phyloP scores from a whole-genome alignment of 2,113 vertebrate genomes.

The Lonchura striata region DNA sequence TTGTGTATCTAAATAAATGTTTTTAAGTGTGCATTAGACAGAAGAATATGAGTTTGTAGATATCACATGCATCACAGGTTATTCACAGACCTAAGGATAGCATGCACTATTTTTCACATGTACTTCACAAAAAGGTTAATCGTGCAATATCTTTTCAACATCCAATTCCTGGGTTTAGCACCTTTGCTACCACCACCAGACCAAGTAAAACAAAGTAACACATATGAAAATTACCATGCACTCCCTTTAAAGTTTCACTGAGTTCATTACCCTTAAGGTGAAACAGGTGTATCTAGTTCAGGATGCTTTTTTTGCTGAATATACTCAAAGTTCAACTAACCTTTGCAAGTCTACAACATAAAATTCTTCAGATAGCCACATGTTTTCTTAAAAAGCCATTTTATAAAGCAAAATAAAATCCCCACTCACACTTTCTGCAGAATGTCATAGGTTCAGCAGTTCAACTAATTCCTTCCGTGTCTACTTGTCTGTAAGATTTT shows the following conservation, averaged over 20 bases:
- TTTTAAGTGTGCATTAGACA: neutral
- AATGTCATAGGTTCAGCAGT: neutral
- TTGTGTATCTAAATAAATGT: rapidly evolving
- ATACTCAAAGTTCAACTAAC: neutral
- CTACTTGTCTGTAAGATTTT: neutral
- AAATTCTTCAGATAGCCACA: neutral
- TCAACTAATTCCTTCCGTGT: neutral
- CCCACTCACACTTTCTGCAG: neutral
- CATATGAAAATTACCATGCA: rapidly evolving
- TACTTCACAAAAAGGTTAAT: neutral
- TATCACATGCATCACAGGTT: neutral
- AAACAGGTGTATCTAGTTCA: neutral
- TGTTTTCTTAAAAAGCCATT: neutral
- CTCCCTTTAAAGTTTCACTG: neutral
- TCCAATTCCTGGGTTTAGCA: neutral
- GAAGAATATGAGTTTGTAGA: neutral
- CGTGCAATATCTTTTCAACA: neutral
- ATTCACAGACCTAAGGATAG: neutral
- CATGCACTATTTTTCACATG: neutral
- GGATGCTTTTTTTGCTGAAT: neutral
- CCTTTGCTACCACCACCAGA: neutral
- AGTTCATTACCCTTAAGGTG: neutral
- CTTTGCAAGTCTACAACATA: neutral
- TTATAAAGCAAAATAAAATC: neutral
- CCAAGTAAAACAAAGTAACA: neutral